A percentile compares a stretch with the other conserved stretches of the same genome.
Evolutionary conservation across 2,888 invertebrate genomes (phyloP).

Genomic region (Timema podura): DNA sequence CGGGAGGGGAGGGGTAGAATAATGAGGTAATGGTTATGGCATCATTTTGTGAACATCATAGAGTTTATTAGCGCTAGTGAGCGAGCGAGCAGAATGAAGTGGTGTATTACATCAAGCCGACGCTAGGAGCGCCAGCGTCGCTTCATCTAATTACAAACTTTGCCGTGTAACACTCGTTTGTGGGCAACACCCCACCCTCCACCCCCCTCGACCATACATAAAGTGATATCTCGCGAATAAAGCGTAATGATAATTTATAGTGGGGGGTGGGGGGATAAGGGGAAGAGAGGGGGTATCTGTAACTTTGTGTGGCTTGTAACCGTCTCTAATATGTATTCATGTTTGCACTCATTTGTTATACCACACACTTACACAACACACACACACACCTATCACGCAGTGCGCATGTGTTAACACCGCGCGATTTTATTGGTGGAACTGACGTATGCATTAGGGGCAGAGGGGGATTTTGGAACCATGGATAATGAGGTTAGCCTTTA

Average conservation of each 20-base stretch:
- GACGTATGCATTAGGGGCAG: too few species aligned
- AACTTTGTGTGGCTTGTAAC: background rate
- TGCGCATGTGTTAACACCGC: too few species aligned
- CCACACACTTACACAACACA: too few species aligned
- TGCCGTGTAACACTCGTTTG: constrained; percentile 25
- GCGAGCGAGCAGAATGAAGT: too few species aligned
- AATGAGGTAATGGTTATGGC: too few species aligned
- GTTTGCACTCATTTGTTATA: constrained; percentile 21
- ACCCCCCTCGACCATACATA: constrained; percentile 23
- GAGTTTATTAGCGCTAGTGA: too few species aligned
- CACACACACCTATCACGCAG: background rate
- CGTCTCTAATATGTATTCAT: constrained; percentile 6
- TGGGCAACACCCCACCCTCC: constrained; percentile 11
- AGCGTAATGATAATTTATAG: constrained; percentile 29
- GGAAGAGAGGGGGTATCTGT: background rate
- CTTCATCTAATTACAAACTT: constrained; percentile 27
- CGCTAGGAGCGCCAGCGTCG: constrained; percentile 7
- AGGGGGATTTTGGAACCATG: too few species aligned
- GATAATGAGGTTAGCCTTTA: too few species aligned
- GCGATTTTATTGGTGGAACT: too few species aligned
- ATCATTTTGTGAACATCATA: too few species aligned
- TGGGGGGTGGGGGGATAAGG: constrained; percentile 7
- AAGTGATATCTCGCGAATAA: constrained; percentile 28
- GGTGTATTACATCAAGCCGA: too few species aligned
- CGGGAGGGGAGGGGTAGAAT: too few species aligned